Conservation (phyloP, 2,797 vertebrate genomes). For the Tapirus indicus region DNA sequence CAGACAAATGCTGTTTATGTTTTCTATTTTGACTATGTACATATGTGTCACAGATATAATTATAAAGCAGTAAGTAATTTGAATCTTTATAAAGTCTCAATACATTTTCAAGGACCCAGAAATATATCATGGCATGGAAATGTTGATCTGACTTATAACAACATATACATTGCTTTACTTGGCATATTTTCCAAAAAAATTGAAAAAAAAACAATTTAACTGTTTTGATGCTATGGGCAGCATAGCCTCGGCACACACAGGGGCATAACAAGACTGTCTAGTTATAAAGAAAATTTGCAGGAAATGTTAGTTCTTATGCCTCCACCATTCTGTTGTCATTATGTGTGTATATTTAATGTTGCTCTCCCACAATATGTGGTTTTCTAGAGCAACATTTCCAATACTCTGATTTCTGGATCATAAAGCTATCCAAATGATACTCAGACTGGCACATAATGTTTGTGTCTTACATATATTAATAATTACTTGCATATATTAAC, state of each 20-base stretch:
- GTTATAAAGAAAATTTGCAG: too few species aligned
- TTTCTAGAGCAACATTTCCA: not conserved
- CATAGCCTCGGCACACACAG: not conserved
- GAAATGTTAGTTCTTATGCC: too few species aligned
- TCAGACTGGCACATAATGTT: not conserved
- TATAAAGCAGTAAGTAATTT: not conserved
- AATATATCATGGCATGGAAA: not conserved
- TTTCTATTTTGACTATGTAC: not conserved
- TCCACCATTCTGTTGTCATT: not conserved
- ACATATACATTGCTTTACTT: not conserved
- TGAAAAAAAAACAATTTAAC: not conserved
- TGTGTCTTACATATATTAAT: not conserved
- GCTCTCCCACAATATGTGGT: not conserved
- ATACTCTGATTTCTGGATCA: not conserved
- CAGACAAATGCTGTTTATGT: not conserved
- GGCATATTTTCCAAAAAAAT: not conserved
- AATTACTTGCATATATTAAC: not conserved
- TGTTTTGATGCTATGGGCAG: not conserved
- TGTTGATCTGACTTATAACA: not conserved
- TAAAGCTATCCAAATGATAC: not conserved
- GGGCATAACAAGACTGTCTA: not conserved
- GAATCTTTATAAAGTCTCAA: not conserved
- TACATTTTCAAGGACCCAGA: not conserved
- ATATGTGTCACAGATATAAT: not conserved
- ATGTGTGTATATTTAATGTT: not conserved